A percentile compares a stretch with the other conserved stretches of the same genome.
Conservation (phyloP, 92 coral and sea anemone species). For the Heteractis magnifica region DNA sequence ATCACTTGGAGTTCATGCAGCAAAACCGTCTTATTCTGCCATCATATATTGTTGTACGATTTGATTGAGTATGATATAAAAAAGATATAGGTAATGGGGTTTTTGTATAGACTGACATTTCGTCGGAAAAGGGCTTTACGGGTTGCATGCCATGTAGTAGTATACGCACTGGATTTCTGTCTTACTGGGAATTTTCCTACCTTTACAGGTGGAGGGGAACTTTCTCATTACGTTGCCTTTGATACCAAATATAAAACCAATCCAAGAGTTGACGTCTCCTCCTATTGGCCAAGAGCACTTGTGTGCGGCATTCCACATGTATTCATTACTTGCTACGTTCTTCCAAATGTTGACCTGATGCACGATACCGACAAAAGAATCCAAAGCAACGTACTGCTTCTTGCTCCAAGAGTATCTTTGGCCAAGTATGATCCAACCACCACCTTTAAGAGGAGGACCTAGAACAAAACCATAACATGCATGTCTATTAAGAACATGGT, state of each 20-base stretch:
- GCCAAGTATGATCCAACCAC: conserved; percentile 50
- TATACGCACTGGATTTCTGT: no score
- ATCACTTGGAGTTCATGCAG: no score
- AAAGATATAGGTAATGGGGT: no score
- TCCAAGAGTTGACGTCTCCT: conserved; percentile 57
- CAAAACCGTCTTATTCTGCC: no score
- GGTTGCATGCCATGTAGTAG: no score
- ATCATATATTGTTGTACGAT: no score
- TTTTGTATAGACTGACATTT: no score
- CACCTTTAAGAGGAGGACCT: conserved; percentile 40
- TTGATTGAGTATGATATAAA: no score
- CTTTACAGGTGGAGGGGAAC: conserved; percentile 56
- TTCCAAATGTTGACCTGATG: conserved; percentile 65
- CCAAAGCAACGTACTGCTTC: not conserved
- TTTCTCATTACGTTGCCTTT: conserved; percentile 40
- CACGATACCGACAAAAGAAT: conserved; percentile 46
- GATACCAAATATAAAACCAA: conserved; percentile 46
- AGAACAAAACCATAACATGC: not conserved
- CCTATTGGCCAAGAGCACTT: conserved; percentile 60
- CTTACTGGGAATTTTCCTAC: conserved; percentile 5
- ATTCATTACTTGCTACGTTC: conserved; percentile 35
- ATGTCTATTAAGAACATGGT: no score
- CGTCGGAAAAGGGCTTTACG: no score
- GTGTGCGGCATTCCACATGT: conserved; percentile 66
- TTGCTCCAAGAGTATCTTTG: conserved; percentile 33